These are phyloP conservation scores for Thaumetopoea pityocampa DNA, from an alignment of 1,140 invertebrate species.

Conservation along the genomic window DNA sequence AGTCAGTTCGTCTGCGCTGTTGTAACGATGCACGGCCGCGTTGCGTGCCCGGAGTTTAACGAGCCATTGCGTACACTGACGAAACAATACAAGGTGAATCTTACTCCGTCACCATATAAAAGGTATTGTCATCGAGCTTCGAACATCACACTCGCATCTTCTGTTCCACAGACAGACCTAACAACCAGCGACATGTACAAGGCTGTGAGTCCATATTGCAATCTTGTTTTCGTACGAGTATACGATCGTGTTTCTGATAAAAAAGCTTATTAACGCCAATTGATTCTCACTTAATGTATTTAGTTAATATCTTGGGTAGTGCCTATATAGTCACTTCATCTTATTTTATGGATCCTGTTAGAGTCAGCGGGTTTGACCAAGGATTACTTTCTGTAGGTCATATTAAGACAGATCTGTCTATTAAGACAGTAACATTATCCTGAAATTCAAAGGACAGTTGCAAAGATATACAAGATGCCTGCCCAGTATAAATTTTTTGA, in stretches of 20 bases:
- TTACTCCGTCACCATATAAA: conserved; percentile 56
- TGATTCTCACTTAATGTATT: not conserved
- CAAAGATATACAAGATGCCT: no score
- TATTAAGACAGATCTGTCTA: no score
- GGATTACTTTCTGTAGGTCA: no score
- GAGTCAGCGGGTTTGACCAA: no score
- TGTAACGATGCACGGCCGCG: conserved; percentile 49
- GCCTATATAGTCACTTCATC: no score
- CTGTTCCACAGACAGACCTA: conserved; percentile 41
- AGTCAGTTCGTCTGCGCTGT: conserved; percentile 34
- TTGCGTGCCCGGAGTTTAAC: conserved; percentile 57
- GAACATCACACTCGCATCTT: conserved; percentile 47
- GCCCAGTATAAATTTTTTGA: no score
- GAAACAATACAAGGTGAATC: conserved; percentile 72
- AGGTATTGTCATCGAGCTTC: conserved; percentile 52
- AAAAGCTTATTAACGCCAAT: not conserved
- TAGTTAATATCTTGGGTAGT: no score
- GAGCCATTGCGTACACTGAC: conserved; percentile 42
- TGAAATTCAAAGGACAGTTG: no score
- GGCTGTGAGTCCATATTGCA: conserved; percentile 61
- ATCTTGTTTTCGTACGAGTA: no score
- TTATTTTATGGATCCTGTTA: no score
- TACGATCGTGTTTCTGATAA: conserved; percentile 7
- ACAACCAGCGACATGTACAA: conserved; percentile 56
- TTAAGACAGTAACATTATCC: no score